Evolutionary conservation across 2,888 invertebrate genomes (phyloP).

Genomic region (Hemicrepidius hirtus): DNA sequence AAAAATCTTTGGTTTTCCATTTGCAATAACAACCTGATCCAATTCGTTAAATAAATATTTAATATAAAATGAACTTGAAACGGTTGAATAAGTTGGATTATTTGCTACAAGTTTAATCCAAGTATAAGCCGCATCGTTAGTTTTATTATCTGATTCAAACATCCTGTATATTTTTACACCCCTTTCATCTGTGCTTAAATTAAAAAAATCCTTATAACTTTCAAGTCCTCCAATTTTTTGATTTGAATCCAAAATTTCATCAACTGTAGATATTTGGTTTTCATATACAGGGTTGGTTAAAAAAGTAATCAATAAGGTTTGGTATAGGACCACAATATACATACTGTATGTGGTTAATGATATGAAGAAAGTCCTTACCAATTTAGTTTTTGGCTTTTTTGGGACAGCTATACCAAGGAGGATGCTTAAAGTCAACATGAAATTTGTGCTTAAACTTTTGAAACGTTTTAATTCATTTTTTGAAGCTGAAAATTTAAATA

Average conservation of each 20-base stretch:
- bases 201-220: slow-evolving; percentile 70
- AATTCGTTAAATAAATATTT: slow-evolving; percentile 53
- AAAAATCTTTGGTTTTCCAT: slow-evolving; percentile 54
- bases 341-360: slow-evolving; percentile 74
- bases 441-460: slow-evolving; percentile 47
- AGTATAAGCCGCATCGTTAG: slow-evolving; percentile 52
- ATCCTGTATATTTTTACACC: slow-evolving; percentile 54
- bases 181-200: slow-evolving; percentile 41
- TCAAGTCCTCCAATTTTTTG: slow-evolving; percentile 72
- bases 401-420: slow-evolving; percentile 73
- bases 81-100: slow-evolving; percentile 58
- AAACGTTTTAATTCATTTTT: slow-evolving; percentile 34
- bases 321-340: slow-evolving; percentile 75
- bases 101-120: slow-evolving; percentile 55
- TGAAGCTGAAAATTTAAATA: slow-evolving; percentile 49
- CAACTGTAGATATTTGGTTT: slow-evolving; percentile 74
- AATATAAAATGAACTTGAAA: slow-evolving; percentile 58
- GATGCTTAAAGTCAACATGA: slow-evolving; percentile 62
- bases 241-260: slow-evolving; percentile 73
- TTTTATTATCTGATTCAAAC: slow-evolving; percentile 51
- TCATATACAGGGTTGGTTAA: slow-evolving; percentile 75
- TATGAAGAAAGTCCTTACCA: slow-evolving; percentile 75
- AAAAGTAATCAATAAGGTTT: slow-evolving; percentile 76
- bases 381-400: slow-evolving; percentile 72
- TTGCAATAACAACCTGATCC: slow-evolving; percentile 44